phyloP scores from a whole-genome alignment of 1,140 invertebrate genomes.

The Plutomurus gul region DNA sequence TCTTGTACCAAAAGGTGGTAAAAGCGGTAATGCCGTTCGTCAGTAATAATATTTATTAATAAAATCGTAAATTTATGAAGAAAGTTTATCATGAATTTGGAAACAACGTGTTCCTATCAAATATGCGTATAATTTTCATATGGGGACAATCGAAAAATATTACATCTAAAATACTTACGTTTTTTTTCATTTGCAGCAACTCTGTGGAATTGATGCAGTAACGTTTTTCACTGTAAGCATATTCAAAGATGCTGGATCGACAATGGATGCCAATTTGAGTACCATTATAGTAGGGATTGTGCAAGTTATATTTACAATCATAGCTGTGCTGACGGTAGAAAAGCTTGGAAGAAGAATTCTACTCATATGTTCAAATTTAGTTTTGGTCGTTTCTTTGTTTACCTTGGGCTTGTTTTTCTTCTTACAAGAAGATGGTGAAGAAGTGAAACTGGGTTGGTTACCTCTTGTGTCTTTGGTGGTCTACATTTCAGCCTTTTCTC shows the following conservation, averaged over 20 bases:
- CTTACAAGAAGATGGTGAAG: slow-evolving; percentile 46
- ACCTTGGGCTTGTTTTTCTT: slow-evolving; percentile 54
- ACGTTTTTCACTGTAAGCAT: slow-evolving; percentile 61
- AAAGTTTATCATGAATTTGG: no score
- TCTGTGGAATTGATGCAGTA: slow-evolving; percentile 61
- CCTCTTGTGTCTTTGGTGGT: slow-evolving; percentile 72
- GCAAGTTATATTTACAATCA: slow-evolving; percentile 66
- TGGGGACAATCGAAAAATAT: no score
- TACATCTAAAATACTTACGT: background rate
- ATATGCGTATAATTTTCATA: no score
- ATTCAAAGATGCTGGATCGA: slow-evolving; percentile 58
- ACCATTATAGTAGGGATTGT: slow-evolving; percentile 60
- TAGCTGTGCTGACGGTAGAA: slow-evolving; percentile 75
- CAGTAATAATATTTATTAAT: no score
- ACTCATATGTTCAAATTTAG: slow-evolving; percentile 66
- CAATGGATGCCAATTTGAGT: slow-evolving; percentile 51
- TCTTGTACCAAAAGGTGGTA: no score
- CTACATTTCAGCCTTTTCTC: slow-evolving; percentile 76
- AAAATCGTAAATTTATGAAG: no score
- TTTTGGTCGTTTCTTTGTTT: slow-evolving; percentile 60
- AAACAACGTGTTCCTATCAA: no score
- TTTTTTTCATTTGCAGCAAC: slow-evolving; percentile 55
- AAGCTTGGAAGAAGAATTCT: slow-evolving; percentile 72
- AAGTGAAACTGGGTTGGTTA: slow-evolving; percentile 65
- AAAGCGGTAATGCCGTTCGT: no score